phyloP scores from a whole-genome alignment of 2,113 vertebrate species.

The Puffinus mauretanicus region DNA sequence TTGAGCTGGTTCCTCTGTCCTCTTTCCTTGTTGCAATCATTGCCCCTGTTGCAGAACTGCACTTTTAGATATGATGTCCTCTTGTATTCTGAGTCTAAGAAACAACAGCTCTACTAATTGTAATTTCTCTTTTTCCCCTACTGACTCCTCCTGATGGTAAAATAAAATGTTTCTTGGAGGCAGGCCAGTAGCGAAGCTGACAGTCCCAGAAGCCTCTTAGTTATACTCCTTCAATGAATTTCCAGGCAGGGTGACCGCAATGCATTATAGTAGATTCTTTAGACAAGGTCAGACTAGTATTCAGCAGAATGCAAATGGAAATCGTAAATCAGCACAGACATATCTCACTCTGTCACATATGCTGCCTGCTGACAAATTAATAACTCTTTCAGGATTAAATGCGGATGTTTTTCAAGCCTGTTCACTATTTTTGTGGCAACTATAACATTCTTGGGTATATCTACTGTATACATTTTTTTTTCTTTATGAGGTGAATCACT shows the following conservation, averaged over 20 bases:
- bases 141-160: not conserved
- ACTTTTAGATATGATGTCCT: not conserved
- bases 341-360: slow-evolving; percentile 3
- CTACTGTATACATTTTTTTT: not conserved
- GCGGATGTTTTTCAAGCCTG: not conserved
- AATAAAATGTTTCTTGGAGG: not conserved
- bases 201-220: not conserved
- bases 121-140: not conserved
- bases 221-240: not conserved
- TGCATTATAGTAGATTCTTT: not conserved
- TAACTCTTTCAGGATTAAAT: slow-evolving; percentile 35
- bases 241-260: not conserved
- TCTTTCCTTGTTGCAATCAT: not conserved
- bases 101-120: not conserved
- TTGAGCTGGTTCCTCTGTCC: not conserved
- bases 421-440: not conserved
- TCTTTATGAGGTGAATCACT: not conserved
- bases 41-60: not conserved
- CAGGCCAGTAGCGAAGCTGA: not conserved
- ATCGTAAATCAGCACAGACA: not conserved
- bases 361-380: slow-evolving; percentile 6
- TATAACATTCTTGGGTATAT: not conserved
- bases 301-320: slow-evolving; percentile 47
- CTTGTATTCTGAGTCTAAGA: not conserved
- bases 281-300: slow-evolving; percentile 31